Evolutionary conservation across 1,140 invertebrate genomes (phyloP), one percentile per base, ranked within the genome.

Genomic region (Akabosia matsudoensis): DNA sequence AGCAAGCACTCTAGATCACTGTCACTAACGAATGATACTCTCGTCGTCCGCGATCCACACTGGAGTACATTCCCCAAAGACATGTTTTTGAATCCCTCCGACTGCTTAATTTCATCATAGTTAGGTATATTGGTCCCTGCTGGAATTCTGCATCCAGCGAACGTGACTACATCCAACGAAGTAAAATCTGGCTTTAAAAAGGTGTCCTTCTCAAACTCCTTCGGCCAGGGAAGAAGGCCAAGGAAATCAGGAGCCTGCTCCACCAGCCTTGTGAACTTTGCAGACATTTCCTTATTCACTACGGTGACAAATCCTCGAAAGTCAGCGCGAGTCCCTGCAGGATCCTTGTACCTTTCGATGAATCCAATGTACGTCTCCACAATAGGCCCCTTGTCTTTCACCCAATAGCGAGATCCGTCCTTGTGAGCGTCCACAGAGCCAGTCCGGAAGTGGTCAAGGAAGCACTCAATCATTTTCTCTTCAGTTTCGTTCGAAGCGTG

Each of bases 71-170:
- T 98, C 3, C 93, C 93, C 1, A 98, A 86, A 0, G 95, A 96
- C 0, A 98, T 96, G 84, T 98, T 98, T 83, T 98, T 98, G 83
- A 98, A 98, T 4, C 97, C 97, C 86, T 97, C 94, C 74, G 88
- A 89, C 84, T 98, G 95, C 33, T 94, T 89, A 74, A 98, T 97
- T 81, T 97, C 94, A 84, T 97, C 95, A 88, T 98, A 98, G 85
- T 98, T 98, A 28, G 96, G 96, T 86, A 98, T 98, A 84, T 97
- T 98, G 75, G 98, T 98, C 45, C 96, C 97, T 74, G 93, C 91
- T 0, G 96, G 96, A 78, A 98, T 94, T 22, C 93, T 94, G 82
- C 93, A 95, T 16, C 93, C 91, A 1, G 92, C 90, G 86, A 97
- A 98, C 0, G 94, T 92, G 0, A 98, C 84, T 1, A 98, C 93